Evolutionary conservation across 2,113 vertebrate genomes (phyloP), one percentile per base, ranked within the genome.

Genomic region (Lamprotornis superbus): DNA sequence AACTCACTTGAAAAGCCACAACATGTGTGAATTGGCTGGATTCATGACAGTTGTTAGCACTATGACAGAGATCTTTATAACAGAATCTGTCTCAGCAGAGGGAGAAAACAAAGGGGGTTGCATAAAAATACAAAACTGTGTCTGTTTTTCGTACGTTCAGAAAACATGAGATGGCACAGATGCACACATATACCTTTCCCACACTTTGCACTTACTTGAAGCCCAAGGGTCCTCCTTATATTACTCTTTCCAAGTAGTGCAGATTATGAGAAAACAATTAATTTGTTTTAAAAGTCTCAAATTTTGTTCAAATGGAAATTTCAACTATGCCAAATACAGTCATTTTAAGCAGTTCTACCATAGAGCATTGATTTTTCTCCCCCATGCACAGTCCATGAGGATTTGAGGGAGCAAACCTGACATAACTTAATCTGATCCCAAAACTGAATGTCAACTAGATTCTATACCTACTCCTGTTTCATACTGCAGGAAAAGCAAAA

Each of bases 321-420:
- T 71, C 40, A 93, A 28, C 47, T 56, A 78, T 61, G 69, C 25
- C 49, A 74, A 70, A 74, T 75, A 59, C 56, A 93, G 60, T 39
- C 25, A 75, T 84, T 95, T 95, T 70, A 93, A 95, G 73, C 35
- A 90, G 49, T 68, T 93, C 86, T 90, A 81, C n/a, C 35, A 74
- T 35, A 85, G 11, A 70, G 10, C 56, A 91, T 79, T 87, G 89
- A 92, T 93, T 93, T 94, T 92, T 90, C 68, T 92, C 28, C 42
- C 52, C 56, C 50, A 78, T 74, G 65, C 49, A 84, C 16, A 67
- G 78, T 59, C 76, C 59, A 42, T 25, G 28, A 97, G 75, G 75
- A 92, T 92, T 59, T 90, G 28, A 20, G 47, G 44, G 22, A 94
- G 40, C 28, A 91, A 93, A 92, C 39, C 46, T 0, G 0, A 92